Conservation (phyloP, 2,113 vertebrate genomes). For the Actenoides lindsayi region DNA sequence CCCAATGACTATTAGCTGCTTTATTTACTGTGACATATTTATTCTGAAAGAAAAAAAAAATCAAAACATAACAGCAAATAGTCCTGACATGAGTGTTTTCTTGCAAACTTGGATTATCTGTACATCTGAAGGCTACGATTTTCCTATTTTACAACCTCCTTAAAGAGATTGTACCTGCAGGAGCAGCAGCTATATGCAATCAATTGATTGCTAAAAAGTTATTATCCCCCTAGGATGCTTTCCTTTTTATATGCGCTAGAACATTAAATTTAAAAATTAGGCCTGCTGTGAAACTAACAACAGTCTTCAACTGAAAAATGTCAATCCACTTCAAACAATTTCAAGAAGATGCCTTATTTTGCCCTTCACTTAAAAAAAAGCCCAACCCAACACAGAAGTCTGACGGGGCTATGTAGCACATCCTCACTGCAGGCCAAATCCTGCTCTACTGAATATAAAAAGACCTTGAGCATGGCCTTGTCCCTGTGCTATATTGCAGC, state of each 20-base stretch:
- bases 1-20: not conserved
- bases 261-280: slow-evolving; percentile 62
- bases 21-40: not conserved
- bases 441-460: not conserved
- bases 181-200: slow-evolving; percentile 51
- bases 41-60: not conserved
- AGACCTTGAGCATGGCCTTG: not conserved
- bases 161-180: slow-evolving; percentile 40
- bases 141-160: slow-evolving; percentile 31
- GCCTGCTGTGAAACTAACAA: slow-evolving; percentile 58
- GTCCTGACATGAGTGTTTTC: not conserved
- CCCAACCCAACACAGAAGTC: not conserved
- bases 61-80: not conserved
- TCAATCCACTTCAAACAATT: slow-evolving; percentile 62
- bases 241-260: slow-evolving; percentile 41
- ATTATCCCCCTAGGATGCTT: slow-evolving; percentile 64
- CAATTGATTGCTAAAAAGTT: slow-evolving; percentile 62
- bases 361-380: not conserved
- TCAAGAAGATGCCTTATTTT: slow-evolving; percentile 49
- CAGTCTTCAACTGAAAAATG: slow-evolving; percentile 63
- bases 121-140: not conserved
- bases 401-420: not conserved
- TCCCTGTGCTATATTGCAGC: not conserved
- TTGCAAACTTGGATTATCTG: not conserved
- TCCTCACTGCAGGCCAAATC: not conserved